Conservation (phyloP, 2,888 invertebrate species). For the Laspeyria flexula region DNA sequence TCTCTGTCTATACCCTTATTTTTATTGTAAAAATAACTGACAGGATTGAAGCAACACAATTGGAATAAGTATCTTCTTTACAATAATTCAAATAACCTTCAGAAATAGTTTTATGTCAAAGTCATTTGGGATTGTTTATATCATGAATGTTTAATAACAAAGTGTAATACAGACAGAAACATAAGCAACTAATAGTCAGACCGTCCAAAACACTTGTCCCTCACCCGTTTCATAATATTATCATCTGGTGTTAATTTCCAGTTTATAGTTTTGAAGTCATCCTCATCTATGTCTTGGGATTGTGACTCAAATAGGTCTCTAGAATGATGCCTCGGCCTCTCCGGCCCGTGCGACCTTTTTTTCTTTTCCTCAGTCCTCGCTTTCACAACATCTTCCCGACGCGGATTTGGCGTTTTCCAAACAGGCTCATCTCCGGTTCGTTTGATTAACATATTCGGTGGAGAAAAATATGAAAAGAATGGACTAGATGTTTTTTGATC, state of each 20-base stretch:
- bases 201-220: constrained; percentile 71
- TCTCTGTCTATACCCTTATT: constrained; percentile 39
- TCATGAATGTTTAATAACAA: constrained; percentile 25
- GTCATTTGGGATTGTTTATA: too few species aligned
- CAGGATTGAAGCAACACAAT: constrained; percentile 40
- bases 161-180: constrained; percentile 36
- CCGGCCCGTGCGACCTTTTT: constrained; percentile 46
- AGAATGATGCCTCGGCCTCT: constrained; percentile 61
- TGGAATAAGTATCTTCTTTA: constrained; percentile 36
- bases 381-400: constrained; percentile 42
- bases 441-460: constrained; percentile 56
- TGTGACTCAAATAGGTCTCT: constrained; percentile 76
- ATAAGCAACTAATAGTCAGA: constrained; percentile 60
- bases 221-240: constrained; percentile 67
- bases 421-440: constrained; percentile 47
- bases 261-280: constrained; percentile 54
- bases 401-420: constrained; percentile 65
- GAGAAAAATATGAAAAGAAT: constrained; percentile 75
- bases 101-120: neutral
- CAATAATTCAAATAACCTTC: constrained; percentile 28
- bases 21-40: constrained; percentile 44
- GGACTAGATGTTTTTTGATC: constrained; percentile 68
- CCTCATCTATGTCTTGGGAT: constrained; percentile 66
- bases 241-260: constrained; percentile 73
- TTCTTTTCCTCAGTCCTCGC: constrained; percentile 33